Evolutionary conservation across 2,888 invertebrate genomes (phyloP).

Genomic region (Leptinotarsa haldemani): DNA sequence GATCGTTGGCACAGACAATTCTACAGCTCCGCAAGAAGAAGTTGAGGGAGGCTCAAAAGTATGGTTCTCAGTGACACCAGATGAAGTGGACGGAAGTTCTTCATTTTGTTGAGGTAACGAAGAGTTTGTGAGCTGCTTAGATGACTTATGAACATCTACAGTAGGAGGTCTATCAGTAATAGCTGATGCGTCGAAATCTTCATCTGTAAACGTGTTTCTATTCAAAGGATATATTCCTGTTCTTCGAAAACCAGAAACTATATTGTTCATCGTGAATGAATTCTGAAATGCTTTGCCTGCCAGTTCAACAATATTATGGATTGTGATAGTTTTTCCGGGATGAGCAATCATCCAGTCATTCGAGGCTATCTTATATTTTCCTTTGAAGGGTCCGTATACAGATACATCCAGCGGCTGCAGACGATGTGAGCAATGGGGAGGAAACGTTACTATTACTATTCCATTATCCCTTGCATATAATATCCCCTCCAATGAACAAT

Average conservation of each 20-base stretch:
- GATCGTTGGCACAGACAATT: neutral
- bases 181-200: slow-evolving; percentile 27
- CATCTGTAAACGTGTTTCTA: slow-evolving; percentile 27
- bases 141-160: neutral
- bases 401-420: slow-evolving; percentile 6
- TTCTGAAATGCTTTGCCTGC: slow-evolving; percentile 17
- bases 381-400: slow-evolving; percentile 1
- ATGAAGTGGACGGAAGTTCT: too few species aligned
- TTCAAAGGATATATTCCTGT: slow-evolving; percentile 24
- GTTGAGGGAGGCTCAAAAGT: neutral
- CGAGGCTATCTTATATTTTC: neutral
- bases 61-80: neutral
- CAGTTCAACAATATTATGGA: slow-evolving; percentile 12
- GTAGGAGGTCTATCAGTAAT: slow-evolving; percentile 30
- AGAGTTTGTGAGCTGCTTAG: slow-evolving; percentile 11
- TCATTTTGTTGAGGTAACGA: neutral
- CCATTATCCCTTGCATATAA: slow-evolving; percentile 3
- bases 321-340: slow-evolving; percentile 12
- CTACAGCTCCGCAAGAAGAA: slow-evolving; percentile 7
- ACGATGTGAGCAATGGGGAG: slow-evolving; percentile 7
- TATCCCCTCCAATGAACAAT: neutral
- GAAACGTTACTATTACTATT: slow-evolving; percentile 4
- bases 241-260: slow-evolving; percentile 20
- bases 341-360: slow-evolving; percentile 1
- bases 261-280: slow-evolving; percentile 23